These are phyloP conservation scores for Acronicta leporina DNA, from an alignment of 2,888 invertebrate genomes.

Conservation along the genomic window DNA sequence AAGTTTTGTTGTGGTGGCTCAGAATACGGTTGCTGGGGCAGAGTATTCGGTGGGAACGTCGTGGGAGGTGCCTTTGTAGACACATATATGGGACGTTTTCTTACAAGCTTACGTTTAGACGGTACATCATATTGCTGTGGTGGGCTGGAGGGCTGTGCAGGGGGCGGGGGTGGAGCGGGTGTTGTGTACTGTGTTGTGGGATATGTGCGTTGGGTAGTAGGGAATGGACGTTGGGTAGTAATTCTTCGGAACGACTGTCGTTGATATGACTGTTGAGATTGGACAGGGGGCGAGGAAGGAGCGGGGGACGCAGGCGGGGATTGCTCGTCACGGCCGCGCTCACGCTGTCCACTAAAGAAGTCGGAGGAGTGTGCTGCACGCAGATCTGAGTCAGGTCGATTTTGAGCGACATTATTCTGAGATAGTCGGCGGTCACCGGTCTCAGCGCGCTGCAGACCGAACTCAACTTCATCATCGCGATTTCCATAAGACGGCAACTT, in stretches of 20 bases:
- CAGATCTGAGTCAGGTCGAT: conserved; percentile 89
- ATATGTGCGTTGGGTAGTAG: conserved; percentile 71
- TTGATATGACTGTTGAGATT: conserved; percentile 57
- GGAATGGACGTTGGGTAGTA: conserved; percentile 72
- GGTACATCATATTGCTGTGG: conserved; percentile 69
- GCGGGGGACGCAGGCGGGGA: conserved; percentile 62
- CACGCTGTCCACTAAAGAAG: conserved; percentile 91
- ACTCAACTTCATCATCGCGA: conserved; percentile 92
- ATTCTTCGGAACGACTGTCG: conserved; percentile 77
- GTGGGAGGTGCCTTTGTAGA: conserved; percentile 71
- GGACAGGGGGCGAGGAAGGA: conserved; percentile 67
- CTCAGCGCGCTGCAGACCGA: conserved; percentile 92
- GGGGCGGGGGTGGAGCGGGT: conserved; percentile 56
- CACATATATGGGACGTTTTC: conserved; percentile 79
- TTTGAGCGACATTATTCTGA: conserved; percentile 67
- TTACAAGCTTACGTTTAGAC: conserved; percentile 78
- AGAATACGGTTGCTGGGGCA: conserved; percentile 63
- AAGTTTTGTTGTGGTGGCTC: conserved; percentile 66
- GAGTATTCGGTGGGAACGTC: conserved; percentile 67
- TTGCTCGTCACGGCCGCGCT: conserved; percentile 83
- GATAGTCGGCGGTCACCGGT: conserved; percentile 88
- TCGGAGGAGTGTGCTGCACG: conserved; percentile 93
- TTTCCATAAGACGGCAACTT: conserved; percentile 83
- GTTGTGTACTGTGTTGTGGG: conserved; percentile 62
- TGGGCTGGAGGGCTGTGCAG: conserved; percentile 62